Percentiles rank a stretch among this genome's conserved stretches.
These are phyloP conservation scores for Arrhopalites spinosus DNA, from an alignment of 2,888 invertebrate genomes.

Conservation along the genomic window DNA sequence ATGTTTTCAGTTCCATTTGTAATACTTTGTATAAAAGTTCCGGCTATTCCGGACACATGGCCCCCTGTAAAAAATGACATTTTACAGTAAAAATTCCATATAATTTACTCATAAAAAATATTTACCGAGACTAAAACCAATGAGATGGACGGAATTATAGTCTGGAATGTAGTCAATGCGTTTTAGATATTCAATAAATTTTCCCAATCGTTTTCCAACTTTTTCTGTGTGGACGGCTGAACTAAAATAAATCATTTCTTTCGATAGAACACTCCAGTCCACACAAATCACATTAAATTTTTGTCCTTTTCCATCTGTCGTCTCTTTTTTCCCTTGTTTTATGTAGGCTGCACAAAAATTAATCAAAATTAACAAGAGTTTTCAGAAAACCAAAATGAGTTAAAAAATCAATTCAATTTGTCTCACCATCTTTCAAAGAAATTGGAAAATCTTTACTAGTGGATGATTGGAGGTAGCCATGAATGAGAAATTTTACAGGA, in stretches of 20 bases:
- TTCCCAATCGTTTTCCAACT: slow-evolving; percentile 51
- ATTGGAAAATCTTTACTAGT: slow-evolving; percentile 52
- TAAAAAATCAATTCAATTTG: neutral
- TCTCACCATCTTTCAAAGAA: slow-evolving; percentile 46
- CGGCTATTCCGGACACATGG: slow-evolving; percentile 49
- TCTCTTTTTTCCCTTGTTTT: slow-evolving; percentile 17
- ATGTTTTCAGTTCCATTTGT: slow-evolving; percentile 44
- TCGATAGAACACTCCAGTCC: slow-evolving; percentile 50
- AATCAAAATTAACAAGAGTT: neutral
- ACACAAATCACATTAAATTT: slow-evolving; percentile 50
- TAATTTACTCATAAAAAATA: too few species aligned
- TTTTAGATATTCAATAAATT: slow-evolving; percentile 48
- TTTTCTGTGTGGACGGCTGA: slow-evolving; percentile 52
- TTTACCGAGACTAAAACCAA: slow-evolving; percentile 48
- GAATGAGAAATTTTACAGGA: slow-evolving; percentile 49
- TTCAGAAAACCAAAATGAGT: neutral
- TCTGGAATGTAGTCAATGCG: slow-evolving; percentile 45
- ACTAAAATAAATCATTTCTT: slow-evolving; percentile 53
- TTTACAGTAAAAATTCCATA: too few species aligned
- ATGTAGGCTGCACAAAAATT: slow-evolving; percentile 3
- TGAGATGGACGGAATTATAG: slow-evolving; percentile 47
- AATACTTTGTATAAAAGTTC: slow-evolving; percentile 44
- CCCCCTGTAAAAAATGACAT: slow-evolving; percentile 44
- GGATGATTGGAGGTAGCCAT: slow-evolving; percentile 50
- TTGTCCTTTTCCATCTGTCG: slow-evolving; percentile 28